phyloP scores from a whole-genome alignment of 2,113 vertebrate species.

The Hippotragus niger region DNA sequence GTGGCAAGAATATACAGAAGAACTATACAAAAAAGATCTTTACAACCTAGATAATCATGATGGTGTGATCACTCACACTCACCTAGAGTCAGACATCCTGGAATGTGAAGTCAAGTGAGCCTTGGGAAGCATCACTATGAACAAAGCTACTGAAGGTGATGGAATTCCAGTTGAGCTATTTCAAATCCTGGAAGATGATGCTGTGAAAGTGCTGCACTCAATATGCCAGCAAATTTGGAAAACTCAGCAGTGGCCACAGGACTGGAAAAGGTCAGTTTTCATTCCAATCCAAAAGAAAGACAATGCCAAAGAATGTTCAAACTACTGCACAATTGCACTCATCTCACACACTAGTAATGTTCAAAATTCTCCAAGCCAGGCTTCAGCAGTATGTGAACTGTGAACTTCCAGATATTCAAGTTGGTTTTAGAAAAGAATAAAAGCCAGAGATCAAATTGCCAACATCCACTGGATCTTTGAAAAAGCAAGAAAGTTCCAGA shows the following conservation, averaged over 20 bases:
- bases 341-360: background rate
- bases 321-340: background rate
- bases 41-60: background rate
- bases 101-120: background rate
- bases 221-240: background rate
- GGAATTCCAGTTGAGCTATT: background rate
- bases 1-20: background rate
- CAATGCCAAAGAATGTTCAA: background rate
- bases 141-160: background rate
- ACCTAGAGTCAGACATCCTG: background rate
- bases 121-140: background rate
- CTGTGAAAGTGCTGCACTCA: background rate
- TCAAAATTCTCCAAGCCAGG: background rate
- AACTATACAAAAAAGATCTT: background rate
- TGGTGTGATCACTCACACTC: background rate
- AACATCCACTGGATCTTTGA: background rate
- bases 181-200: background rate
- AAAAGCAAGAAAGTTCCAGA: background rate
- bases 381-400: background rate
- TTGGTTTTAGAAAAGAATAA: background rate
- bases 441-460: background rate
- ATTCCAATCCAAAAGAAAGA: background rate
- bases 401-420: background rate
- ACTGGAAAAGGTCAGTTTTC: background rate
- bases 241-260: background rate